Evolutionary conservation across 2,113 vertebrate genomes (phyloP), one percentile per base, ranked within the genome.

Genomic region (Willisornis vidua): DNA sequence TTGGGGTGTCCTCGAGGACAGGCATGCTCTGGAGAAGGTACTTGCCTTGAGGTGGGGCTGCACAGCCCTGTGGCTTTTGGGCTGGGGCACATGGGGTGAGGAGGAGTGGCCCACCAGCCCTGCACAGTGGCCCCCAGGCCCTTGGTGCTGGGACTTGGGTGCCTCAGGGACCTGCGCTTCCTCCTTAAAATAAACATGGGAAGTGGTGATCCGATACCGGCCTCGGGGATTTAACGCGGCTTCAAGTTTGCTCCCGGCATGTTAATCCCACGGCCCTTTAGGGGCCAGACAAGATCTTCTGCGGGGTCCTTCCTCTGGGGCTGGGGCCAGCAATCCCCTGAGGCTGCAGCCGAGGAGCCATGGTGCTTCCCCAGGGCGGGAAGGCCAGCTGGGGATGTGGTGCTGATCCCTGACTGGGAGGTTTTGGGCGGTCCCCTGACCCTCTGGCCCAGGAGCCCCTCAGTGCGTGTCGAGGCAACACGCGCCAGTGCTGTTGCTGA

Each of bases 101-200:
- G 10, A 51, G 31, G 0, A 33, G 58, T 0, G 7, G 54, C 20
- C 31, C 58, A 6, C 28, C 15, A 43, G 15, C 4, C 43, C 43
- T 26, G 8, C 7, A 1, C 4, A 29, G n/a, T 24, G 48, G 15
- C 25, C 37, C 58, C 33, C 20, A 6, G 51, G 77, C 28, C 14
- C 43, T 68, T 2, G 15, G 51, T 78, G 51, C 41, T 2, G 2
- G 55, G 51, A 49, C 20, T 41, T 3, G 67, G n/a, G 52, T 1
- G 58, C 84, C 67, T 83, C 43, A 3, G 12, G 55, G 61, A 33
- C 37, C 29, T 46, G 39, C 0, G 1, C 89, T 91, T 92, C 73
- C 77, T 78, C 87, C 96, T 94, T 94, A 96, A 96, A 96, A 94
- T 94, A 96, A 94, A 89, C 73, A 43, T 78, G 95, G 92, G 87